phyloP scores from a whole-genome alignment of 2,797 vertebrate genomes.

The Sebastes nivosus region DNA sequence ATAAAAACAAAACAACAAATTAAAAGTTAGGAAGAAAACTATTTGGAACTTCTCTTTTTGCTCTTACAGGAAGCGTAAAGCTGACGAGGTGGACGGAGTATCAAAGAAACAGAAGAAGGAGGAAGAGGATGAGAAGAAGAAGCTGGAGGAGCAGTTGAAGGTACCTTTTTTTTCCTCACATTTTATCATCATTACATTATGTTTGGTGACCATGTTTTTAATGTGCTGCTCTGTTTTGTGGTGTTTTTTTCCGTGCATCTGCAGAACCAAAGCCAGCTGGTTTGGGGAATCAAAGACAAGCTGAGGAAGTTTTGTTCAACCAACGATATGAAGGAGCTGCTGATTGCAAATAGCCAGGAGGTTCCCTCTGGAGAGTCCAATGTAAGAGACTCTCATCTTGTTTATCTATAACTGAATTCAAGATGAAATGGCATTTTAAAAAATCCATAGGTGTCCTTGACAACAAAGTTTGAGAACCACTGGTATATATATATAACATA shows the following conservation, averaged over 20 bases:
- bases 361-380: slow-evolving; percentile 96
- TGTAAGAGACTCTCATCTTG: slow-evolving; percentile 76
- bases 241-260: not conserved
- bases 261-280: slow-evolving; percentile 93
- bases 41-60: slow-evolving; percentile 20
- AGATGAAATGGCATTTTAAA: not conserved
- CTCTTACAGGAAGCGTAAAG: slow-evolving; percentile 89
- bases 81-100: slow-evolving; percentile 82
- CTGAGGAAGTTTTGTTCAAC: slow-evolving; percentile 91
- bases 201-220: not conserved
- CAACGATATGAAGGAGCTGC: slow-evolving; percentile 95
- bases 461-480: no score
- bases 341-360: slow-evolving; percentile 94
- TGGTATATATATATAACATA: not conserved
- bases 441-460: not conserved
- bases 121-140: slow-evolving; percentile 86
- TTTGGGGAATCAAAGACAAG: slow-evolving; percentile 97
- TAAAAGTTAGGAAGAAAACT: not conserved
- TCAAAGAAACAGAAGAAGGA: slow-evolving; percentile 93
- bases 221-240: not conserved
- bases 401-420: not conserved
- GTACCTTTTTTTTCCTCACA: slow-evolving; percentile 60
- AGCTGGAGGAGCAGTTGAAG: slow-evolving; percentile 91
- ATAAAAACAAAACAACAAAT: not conserved
- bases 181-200: not conserved